These are phyloP conservation scores for Sparus aurata DNA, from an alignment of 2,797 vertebrate genomes.

Conservation along the genomic window DNA sequence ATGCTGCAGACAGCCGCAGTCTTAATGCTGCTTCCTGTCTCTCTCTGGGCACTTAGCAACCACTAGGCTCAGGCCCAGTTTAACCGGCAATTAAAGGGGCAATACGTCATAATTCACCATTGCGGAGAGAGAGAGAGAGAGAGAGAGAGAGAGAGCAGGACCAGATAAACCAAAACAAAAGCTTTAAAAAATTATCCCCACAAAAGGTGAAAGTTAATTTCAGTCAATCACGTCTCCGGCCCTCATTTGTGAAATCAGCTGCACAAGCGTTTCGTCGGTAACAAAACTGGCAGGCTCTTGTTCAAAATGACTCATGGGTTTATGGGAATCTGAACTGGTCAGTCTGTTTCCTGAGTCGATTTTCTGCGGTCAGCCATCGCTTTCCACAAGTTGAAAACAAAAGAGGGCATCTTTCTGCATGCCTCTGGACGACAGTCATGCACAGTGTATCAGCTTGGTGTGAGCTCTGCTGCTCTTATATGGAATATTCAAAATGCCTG, in stretches of 20 bases:
- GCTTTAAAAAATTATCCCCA: slow-evolving; percentile 13
- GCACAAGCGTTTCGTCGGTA: slow-evolving; percentile 5
- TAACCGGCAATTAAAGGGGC: slow-evolving; percentile 69
- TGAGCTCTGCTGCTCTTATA: not conserved
- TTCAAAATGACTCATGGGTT: slow-evolving; percentile 24
- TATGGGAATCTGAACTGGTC: slow-evolving; percentile 41
- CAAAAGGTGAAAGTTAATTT: slow-evolving; percentile 21
- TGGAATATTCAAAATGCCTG: not conserved
- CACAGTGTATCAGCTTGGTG: not conserved
- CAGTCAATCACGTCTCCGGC: slow-evolving; percentile 11
- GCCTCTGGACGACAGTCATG: not conserved
- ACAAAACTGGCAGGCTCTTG: not conserved
- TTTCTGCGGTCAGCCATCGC: slow-evolving; percentile 8
- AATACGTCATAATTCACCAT: slow-evolving; percentile 48
- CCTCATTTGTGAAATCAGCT: slow-evolving; percentile 29
- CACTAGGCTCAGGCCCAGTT: slow-evolving; percentile 52
- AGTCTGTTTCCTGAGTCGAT: slow-evolving; percentile 42
- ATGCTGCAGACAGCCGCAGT: slow-evolving; percentile 75
- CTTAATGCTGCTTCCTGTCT: slow-evolving; percentile 78
- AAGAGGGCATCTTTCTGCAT: not conserved
- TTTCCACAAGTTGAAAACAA: not conserved
- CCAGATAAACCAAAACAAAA: slow-evolving; percentile 39
- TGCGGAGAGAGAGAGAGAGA: not conserved
- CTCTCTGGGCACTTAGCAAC: slow-evolving; percentile 79
- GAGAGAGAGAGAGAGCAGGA: not conserved